Conservation (phyloP, 2,888 invertebrate genomes). For the Limenitis camilla region DNA sequence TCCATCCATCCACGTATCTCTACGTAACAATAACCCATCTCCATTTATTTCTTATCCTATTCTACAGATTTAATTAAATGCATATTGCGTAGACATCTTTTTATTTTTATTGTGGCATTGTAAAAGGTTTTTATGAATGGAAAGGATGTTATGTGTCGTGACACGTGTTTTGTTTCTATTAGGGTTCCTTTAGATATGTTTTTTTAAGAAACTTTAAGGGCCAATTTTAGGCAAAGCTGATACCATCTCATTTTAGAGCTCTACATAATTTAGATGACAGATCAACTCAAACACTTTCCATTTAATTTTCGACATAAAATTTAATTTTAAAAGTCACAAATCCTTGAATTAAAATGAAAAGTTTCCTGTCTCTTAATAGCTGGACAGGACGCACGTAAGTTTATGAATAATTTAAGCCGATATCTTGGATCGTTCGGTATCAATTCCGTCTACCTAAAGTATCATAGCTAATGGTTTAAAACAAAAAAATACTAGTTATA, state of each 20-base stretch:
- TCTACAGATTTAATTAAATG: conserved; percentile 17
- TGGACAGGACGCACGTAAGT: neutral
- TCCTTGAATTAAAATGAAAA: too few relatives aligned
- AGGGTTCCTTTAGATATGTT: neutral
- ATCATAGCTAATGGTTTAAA: conserved; percentile 10
- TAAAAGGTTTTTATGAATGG: conserved; percentile 1
- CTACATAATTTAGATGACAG: neutral
- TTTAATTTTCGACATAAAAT: too few relatives aligned
- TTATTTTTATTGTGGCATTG: conserved; percentile 1
- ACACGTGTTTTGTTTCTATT: conserved; percentile 3
- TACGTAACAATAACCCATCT: neutral
- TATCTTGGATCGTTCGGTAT: neutral
- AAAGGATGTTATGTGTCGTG: neutral
- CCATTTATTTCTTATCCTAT: conserved; percentile 1
- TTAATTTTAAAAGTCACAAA: too few relatives aligned
- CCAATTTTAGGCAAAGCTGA: neutral
- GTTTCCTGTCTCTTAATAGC: too few relatives aligned
- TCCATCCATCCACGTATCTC: neutral
- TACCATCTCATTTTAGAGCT: neutral
- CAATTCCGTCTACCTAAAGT: conserved; percentile 2
- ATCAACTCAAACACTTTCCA: too few relatives aligned
- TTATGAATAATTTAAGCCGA: neutral
- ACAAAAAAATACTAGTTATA: conserved; percentile 9
- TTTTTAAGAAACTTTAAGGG: neutral
- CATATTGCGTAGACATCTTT: conserved; percentile 2